Evolutionary conservation across 1,140 invertebrate genomes (phyloP).

Genomic region (Cephus cinctus): DNA sequence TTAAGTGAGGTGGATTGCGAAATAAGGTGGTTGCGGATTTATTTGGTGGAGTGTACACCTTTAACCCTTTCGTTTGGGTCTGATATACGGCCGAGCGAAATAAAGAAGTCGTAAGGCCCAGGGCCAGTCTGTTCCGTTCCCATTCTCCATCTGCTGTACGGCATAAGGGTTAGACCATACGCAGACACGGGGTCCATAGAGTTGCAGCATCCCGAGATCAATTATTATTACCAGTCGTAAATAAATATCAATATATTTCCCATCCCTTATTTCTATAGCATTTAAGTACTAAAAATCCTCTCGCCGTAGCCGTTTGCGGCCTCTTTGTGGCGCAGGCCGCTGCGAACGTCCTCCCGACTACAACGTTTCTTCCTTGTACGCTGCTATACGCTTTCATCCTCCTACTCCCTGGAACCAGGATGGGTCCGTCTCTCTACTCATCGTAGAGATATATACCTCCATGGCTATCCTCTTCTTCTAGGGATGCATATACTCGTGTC

Average conservation of each 20-base stretch:
- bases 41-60: slow-evolving; percentile 25
- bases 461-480: too few species aligned
- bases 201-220: slow-evolving; percentile 28
- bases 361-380: slow-evolving; percentile 35
- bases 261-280: neutral
- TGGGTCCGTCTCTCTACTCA: too few species aligned
- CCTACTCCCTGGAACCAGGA: too few species aligned
- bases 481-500: too few species aligned
- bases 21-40: slow-evolving; percentile 1
- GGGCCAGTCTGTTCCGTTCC: slow-evolving; percentile 9
- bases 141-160: slow-evolving; percentile 6
- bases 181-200: slow-evolving; percentile 15
- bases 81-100: slow-evolving; percentile 35
- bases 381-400: too few species aligned
- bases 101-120: slow-evolving; percentile 37
- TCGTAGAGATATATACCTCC: too few species aligned
- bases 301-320: slow-evolving; percentile 20
- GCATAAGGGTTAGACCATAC: neutral
- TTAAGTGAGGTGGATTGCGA: too few species aligned
- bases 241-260: slow-evolving; percentile 38
- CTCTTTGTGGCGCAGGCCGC: slow-evolving; percentile 35
- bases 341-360: slow-evolving; percentile 31
- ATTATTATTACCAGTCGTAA: slow-evolving; percentile 43
- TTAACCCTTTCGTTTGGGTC: slow-evolving; percentile 31
- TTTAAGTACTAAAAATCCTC: neutral